Base-by-base conservation (phyloP, 2,113 vertebrate species). In the Lagenorhynchus albirostris region DNA sequence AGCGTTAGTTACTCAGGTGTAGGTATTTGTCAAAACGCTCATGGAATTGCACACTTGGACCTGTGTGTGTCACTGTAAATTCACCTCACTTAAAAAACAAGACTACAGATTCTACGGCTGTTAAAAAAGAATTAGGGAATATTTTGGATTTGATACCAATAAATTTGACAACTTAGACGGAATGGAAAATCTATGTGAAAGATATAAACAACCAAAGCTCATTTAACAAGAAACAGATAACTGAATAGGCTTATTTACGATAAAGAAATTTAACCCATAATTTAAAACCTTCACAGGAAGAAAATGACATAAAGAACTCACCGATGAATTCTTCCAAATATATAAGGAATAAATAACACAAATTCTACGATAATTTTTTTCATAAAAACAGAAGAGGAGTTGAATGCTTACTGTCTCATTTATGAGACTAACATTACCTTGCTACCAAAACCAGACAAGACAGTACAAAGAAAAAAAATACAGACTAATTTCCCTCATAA, bases 21-120 rank as follows among this genome's bases (percentile, higher is more conserved):
- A 3, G 14, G 62, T 41, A 2, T 23, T 14, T 26, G 26, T 63
- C 29, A 25, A 3, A 65, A 31, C 5, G 25, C 47, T 26, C 50
- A 21, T 0, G 13, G 50, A 17, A 2, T 6, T 1, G n/a, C 26
- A 50, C 20, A 2, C 3, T 13, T 8, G 8, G 3, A 9, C 74
- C 65, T 26, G 29, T 6, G 26, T 3, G 0, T 5, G 29, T 25
- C 21, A 5, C 55, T 31, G 21, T 5, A 31, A 31, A 41, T 21
- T 38, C 15, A 63, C 21, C 44, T n/a, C 85, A 74, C 14, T 41
- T 77, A 31, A 60, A 73, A 31, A 31, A 76, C 60, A 50, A 76
- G 50, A 62, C 33, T 67, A 70, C 2, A 33, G 50, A 36, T 25
- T 71, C 36, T n/a, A 83, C 10, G 76, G 71, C 33, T 82, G 11